phyloP scores from a whole-genome alignment of 2,113 vertebrate species.

The Pelecanus crispus region DNA sequence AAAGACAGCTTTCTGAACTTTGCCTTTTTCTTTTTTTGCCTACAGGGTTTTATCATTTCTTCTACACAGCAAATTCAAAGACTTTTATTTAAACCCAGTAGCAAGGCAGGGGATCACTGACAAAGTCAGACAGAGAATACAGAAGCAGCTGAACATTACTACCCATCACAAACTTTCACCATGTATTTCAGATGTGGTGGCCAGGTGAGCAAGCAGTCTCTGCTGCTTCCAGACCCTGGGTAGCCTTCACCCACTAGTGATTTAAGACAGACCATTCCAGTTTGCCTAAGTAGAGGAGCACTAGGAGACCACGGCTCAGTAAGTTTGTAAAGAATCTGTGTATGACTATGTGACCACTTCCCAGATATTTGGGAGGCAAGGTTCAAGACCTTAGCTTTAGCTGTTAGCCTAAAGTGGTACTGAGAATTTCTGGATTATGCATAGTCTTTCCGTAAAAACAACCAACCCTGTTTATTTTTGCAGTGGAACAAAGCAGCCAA shows the following conservation, averaged over 20 bases:
- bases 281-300: not conserved
- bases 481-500: not conserved
- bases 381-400: not conserved
- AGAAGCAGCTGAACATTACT: not conserved
- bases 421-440: not conserved
- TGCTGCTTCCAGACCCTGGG: not conserved
- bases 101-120: not conserved
- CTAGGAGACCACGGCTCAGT: not conserved
- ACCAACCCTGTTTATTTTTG: not conserved
- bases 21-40: rapidly evolving
- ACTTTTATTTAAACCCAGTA: not conserved
- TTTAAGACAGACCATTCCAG: not conserved
- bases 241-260: not conserved
- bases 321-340: not conserved
- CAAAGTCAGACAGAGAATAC: not conserved
- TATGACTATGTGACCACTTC: rapidly evolving
- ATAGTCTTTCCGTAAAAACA: not conserved
- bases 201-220: not conserved
- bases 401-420: not conserved
- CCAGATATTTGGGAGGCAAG: not conserved
- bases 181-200: not conserved
- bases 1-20: not conserved
- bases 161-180: rapidly evolving
- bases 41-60: not conserved
- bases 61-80: not conserved